phyloP scores from a whole-genome alignment of 2,797 vertebrate genomes.

The Nannoperca obscura region DNA sequence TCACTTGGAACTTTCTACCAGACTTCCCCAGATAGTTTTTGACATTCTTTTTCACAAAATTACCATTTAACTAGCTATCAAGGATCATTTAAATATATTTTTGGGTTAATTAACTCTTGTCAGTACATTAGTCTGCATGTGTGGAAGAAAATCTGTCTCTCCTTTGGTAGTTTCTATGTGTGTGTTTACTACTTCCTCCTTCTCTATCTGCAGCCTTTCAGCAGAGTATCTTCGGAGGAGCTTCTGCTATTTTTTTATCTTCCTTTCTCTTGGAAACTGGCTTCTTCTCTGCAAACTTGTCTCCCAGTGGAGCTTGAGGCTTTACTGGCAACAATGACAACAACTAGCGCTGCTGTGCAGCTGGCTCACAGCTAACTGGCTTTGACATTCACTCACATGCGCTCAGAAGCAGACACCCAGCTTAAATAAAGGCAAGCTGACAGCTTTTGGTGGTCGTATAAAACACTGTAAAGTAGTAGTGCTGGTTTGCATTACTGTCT shows the following conservation, averaged over 20 bases:
- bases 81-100: neutral
- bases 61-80: neutral
- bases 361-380: constrained; percentile 20
- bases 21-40: neutral
- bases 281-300: constrained; percentile 22
- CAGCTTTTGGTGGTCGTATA: constrained; percentile 20
- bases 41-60: neutral
- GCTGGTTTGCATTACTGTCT: neutral
- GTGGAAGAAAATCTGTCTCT: constrained; percentile 7
- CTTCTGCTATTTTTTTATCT: constrained; percentile 12
- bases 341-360: constrained; percentile 9
- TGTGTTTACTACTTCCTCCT: neutral
- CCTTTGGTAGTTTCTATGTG: neutral
- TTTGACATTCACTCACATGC: neutral
- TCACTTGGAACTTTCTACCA: neutral
- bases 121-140: constrained; percentile 9
- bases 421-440: constrained; percentile 17
- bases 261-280: constrained; percentile 50
- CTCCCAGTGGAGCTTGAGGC: constrained; percentile 23
- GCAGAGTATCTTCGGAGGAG: constrained; percentile 15
- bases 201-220: constrained; percentile 18
- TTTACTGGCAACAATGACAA: neutral
- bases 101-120: constrained; percentile 1
- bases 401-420: constrained; percentile 1
- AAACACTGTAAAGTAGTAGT: constrained; percentile 2